Evolutionary conservation across 2,888 invertebrate species (phyloP).

Genomic region (Drosophila tripunctata): DNA sequence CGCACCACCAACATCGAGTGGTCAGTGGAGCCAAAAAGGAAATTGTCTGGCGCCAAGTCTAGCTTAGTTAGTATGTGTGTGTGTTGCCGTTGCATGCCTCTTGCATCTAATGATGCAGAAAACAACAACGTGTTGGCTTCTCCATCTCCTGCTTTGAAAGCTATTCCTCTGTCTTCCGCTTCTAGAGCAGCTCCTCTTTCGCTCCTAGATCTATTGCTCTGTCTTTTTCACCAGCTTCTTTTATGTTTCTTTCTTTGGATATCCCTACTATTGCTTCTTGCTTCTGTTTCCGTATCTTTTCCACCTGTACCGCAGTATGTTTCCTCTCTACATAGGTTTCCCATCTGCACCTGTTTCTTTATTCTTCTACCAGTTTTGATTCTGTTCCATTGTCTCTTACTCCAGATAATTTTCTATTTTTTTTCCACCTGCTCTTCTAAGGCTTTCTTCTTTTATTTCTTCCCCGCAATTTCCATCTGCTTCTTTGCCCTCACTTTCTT

Average conservation of each 20-base stretch:
- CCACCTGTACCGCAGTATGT: neutral
- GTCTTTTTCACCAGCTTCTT: too few relatives aligned
- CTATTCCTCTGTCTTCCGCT: neutral
- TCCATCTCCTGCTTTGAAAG: neutral
- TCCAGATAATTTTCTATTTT: too few relatives aligned
- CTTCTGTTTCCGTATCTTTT: neutral
- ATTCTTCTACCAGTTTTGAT: too few relatives aligned
- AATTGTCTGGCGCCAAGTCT: conserved; percentile 58
- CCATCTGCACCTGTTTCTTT: neutral
- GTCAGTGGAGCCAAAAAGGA: conserved; percentile 35
- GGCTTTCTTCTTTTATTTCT: too few relatives aligned
- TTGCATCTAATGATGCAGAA: conserved; percentile 62
- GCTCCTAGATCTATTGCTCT: neutral
- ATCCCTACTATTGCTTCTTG: neutral
- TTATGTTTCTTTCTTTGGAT: neutral
- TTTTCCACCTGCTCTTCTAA: too few relatives aligned
- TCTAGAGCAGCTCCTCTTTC: neutral
- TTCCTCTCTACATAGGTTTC: neutral
- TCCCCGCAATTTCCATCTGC: too few relatives aligned
- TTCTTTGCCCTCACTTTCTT: too few relatives aligned
- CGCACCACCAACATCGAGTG: conserved; percentile 1
- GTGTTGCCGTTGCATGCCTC: neutral
- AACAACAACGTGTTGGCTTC: conserved; percentile 29
- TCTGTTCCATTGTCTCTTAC: too few relatives aligned
- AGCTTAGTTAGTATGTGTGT: neutral